A percentile compares a stretch with the other conserved stretches of the same genome.
Conservation (phyloP, 1,140 invertebrate species). For the Apis cerana region DNA sequence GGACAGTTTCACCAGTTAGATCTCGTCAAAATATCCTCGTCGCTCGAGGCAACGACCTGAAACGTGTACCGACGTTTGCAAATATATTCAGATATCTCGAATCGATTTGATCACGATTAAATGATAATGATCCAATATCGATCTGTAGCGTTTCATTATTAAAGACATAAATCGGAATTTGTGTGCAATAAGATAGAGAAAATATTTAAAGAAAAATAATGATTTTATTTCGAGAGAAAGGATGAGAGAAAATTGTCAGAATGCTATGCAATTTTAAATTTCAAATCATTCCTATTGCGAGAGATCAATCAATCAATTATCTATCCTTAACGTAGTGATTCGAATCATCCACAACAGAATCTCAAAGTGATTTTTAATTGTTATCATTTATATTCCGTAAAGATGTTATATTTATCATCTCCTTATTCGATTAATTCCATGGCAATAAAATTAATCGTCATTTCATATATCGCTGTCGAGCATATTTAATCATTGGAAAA, state of each 20-base stretch:
- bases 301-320: no score
- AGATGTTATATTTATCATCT: no score
- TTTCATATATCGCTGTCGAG: no score
- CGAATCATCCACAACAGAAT: no score
- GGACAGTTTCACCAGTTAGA: slow-evolving; percentile 9
- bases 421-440: no score
- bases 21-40: slow-evolving; percentile 34
- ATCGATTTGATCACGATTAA: not conserved
- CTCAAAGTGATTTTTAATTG: no score
- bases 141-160: not conserved
- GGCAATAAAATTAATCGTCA: no score
- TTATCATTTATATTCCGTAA: no score
- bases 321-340: no score
- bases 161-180: no score
- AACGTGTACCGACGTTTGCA: not conserved
- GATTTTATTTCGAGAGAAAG: not conserved
- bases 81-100: slow-evolving; percentile 23
- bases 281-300: no score
- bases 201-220: not conserved
- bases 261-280: not conserved
- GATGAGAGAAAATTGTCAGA: not conserved
- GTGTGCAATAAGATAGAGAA: not conserved
- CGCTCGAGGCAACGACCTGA: not conserved
- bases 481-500: no score
- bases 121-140: slow-evolving; percentile 10